These are phyloP conservation scores for Masnerella sp. DNA, from an alignment of 2,888 invertebrate genomes.

Conservation along the genomic window DNA sequence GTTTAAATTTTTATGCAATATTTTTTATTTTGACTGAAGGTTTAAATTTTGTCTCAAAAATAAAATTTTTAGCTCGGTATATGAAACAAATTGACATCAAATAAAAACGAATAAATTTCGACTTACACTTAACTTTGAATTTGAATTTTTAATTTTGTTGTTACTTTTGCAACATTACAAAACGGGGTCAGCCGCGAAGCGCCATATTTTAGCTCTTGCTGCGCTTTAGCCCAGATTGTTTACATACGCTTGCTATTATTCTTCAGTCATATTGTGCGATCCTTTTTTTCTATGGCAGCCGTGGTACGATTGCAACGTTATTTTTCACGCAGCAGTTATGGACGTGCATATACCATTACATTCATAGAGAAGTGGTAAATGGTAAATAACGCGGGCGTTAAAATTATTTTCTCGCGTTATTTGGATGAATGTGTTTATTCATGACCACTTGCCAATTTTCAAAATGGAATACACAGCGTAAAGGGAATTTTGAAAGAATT, in stretches of 20 bases:
- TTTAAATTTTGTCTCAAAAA: too few species aligned
- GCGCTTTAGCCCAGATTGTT: conserved; percentile 40
- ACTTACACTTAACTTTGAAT: too few species aligned
- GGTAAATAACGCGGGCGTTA: conserved; percentile 17
- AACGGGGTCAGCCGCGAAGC: conserved; percentile 24
- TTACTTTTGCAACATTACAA: conserved; percentile 9
- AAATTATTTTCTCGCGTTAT: conserved; percentile 14
- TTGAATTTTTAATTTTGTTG: too few species aligned
- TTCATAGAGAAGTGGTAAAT: conserved; percentile 36
- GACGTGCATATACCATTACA: conserved; percentile 20
- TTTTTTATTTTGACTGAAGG: too few species aligned
- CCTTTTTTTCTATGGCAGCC: conserved; percentile 9
- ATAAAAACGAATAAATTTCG: too few species aligned
- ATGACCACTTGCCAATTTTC: conserved; percentile 12
- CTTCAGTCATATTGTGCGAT: conserved; percentile 36
- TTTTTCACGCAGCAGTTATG: conserved; percentile 39
- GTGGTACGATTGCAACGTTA: conserved; percentile 32
- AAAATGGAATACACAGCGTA: neutral
- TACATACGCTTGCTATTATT: conserved; percentile 45
- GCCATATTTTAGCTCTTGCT: conserved; percentile 41
- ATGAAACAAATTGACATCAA: too few species aligned
- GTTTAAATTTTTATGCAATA: too few species aligned
- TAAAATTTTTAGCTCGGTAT: too few species aligned
- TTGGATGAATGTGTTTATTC: conserved; percentile 20
- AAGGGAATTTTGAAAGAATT: neutral